Evolutionary conservation across 2,888 invertebrate species (phyloP).

Genomic region (Clepsis dumicolana): DNA sequence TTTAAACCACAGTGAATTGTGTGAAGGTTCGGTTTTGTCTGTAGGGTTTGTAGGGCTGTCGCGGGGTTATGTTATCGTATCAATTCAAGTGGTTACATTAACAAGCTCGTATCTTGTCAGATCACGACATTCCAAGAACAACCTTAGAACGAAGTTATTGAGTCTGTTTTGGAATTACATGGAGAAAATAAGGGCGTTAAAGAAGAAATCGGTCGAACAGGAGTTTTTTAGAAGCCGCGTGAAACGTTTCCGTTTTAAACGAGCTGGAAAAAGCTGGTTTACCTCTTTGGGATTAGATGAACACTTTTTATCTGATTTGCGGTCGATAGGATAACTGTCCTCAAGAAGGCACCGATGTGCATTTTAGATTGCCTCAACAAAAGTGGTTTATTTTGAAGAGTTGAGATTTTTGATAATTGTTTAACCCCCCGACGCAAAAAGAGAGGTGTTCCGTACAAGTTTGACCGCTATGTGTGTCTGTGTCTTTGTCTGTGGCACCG

Average conservation of each 20-base stretch:
- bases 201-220: not conserved
- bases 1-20: not conserved
- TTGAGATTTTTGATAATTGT: too few species aligned
- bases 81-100: slow-evolving; percentile 16
- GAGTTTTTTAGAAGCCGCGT: not conserved
- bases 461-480: too few species aligned
- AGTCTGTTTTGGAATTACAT: not conserved
- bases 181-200: not conserved
- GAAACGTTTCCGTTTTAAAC: slow-evolving; percentile 11
- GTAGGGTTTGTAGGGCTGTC: slow-evolving; percentile 8
- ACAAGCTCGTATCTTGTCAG: not conserved
- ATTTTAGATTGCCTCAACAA: too few species aligned
- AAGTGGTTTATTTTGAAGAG: too few species aligned
- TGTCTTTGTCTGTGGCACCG: too few species aligned
- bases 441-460: too few species aligned
- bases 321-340: not conserved
- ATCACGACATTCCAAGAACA: not conserved
- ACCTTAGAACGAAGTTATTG: not conserved
- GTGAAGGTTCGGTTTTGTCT: not conserved
- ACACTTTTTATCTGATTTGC: slow-evolving; percentile 11
- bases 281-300: slow-evolving; percentile 3
- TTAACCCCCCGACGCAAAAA: too few species aligned
- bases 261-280: slow-evolving; percentile 15
- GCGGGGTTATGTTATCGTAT: slow-evolving; percentile 22
- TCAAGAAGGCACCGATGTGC: too few species aligned